Percentiles rank a stretch among this genome's conserved stretches.
phyloP scores from a whole-genome alignment of 2,797 vertebrate genomes.

The Eutrigla gurnardus region DNA sequence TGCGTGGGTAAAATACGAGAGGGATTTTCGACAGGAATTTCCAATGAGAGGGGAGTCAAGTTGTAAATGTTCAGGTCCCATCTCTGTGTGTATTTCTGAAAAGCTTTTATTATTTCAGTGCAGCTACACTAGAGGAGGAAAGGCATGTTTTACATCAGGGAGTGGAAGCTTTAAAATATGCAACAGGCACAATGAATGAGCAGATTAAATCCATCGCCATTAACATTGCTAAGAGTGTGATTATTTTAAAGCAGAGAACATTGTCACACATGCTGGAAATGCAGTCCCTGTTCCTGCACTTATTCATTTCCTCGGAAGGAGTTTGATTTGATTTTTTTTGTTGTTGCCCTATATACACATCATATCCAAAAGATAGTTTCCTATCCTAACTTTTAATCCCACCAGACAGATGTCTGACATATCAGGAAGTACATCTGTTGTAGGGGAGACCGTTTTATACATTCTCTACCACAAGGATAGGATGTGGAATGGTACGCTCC shows the following conservation, averaged over 20 bases:
- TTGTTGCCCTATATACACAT: background rate
- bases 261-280: background rate
- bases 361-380: background rate
- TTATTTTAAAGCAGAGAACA: constrained; percentile 22
- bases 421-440: background rate
- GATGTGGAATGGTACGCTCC: background rate
- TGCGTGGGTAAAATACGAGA: constrained; percentile 9
- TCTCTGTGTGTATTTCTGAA: constrained; percentile 8
- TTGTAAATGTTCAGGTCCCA: background rate
- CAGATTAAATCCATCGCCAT: constrained; percentile 32
- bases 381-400: background rate
- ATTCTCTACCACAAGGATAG: background rate
- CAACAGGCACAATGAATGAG: constrained; percentile 29
- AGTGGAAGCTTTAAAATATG: constrained; percentile 28
- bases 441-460: background rate
- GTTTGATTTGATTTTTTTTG: background rate
- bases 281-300: background rate
- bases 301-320: background rate
- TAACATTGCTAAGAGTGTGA: constrained; percentile 16
- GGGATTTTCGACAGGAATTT: constrained; percentile 24
- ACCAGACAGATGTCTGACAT: background rate
- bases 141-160: constrained; percentile 20
- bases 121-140: constrained; percentile 9
- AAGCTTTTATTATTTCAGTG: constrained; percentile 14
- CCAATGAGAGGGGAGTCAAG: background rate